A percentile compares a stretch with the other conserved stretches of the same genome.
phyloP scores from a whole-genome alignment of 2,888 invertebrate genomes.

The Halictus ligatus region DNA sequence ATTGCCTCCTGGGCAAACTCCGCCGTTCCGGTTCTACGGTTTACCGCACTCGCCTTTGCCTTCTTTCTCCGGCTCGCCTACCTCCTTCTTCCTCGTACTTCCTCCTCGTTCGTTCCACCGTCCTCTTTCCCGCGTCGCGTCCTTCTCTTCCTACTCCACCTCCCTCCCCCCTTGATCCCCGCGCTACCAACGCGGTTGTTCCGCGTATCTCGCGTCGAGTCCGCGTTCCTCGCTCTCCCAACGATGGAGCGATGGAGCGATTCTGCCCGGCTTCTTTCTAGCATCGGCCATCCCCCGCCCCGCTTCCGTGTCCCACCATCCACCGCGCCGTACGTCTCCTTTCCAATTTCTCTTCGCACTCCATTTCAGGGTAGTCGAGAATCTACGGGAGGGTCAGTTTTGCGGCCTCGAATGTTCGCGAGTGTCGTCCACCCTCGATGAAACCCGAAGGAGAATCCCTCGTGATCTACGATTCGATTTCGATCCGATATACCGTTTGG shows the following conservation, averaged over 20 bases:
- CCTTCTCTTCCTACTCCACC: neutral
- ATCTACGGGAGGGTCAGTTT: constrained; percentile 46
- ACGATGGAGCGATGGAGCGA: neutral
- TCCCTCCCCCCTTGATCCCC: constrained; percentile 12
- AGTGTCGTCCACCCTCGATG: constrained; percentile 59
- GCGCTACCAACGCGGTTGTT: neutral
- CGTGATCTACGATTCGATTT: constrained; percentile 75
- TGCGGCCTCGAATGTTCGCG: constrained; percentile 44
- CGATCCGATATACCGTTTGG: constrained; percentile 65
- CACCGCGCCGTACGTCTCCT: constrained; percentile 1
- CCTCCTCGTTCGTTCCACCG: neutral
- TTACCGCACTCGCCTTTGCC: constrained; percentile 67
- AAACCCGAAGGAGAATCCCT: constrained; percentile 60
- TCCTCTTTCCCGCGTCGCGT: neutral
- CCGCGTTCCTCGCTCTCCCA: neutral
- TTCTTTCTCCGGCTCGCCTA: constrained; percentile 23
- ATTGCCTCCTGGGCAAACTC: constrained; percentile 82
- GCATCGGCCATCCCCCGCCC: neutral
- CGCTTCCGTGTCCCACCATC: neutral
- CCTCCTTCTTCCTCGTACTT: neutral
- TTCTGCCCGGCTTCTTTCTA: constrained; percentile 1
- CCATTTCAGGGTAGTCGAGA: constrained; percentile 26
- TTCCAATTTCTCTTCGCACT: constrained; percentile 45
- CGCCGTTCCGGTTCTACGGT: constrained; percentile 78
- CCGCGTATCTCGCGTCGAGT: constrained; percentile 13